Percentiles rank a stretch among this genome's conserved stretches.
Evolutionary conservation across 2,797 vertebrate genomes (phyloP).

Genomic region (Premnoplex brunnescens): DNA sequence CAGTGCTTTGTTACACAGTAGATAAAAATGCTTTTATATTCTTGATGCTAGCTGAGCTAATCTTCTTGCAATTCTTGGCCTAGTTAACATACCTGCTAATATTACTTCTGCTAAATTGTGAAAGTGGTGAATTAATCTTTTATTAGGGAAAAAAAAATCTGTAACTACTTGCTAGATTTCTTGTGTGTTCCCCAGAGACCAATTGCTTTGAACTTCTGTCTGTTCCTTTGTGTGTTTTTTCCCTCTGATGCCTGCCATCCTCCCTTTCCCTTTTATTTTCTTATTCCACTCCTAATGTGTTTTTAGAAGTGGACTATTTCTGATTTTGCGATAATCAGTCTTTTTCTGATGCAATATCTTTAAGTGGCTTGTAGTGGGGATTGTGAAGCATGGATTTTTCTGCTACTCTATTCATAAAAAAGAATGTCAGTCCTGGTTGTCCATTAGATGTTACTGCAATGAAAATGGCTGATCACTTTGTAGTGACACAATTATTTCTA

Average conservation of each 20-base stretch:
- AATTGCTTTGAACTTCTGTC: background rate
- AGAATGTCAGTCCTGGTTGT: background rate
- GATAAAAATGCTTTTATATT: background rate
- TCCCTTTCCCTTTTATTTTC: background rate
- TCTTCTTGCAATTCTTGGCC: background rate
- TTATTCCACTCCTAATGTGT: background rate
- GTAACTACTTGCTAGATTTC: background rate
- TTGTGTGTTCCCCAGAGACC: background rate
- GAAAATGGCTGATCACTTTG: background rate
- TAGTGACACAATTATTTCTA: background rate
- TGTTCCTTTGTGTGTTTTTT: background rate
- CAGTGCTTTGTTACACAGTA: background rate
- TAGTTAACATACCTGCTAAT: background rate
- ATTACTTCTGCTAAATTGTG: background rate
- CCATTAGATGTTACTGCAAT: background rate
- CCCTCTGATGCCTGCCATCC: fast-evolving
- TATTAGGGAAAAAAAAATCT: background rate
- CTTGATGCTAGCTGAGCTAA: background rate
- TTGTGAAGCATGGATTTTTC: background rate
- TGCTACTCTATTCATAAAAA: background rate
- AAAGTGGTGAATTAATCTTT: background rate
- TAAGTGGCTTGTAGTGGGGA: background rate
- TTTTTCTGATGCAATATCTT: background rate
- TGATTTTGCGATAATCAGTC: background rate
- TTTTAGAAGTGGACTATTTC: background rate